Evolutionary conservation across 1,140 invertebrate species (phyloP), one percentile per base, ranked within the genome.

Genomic region (Brachionus rubens): DNA sequence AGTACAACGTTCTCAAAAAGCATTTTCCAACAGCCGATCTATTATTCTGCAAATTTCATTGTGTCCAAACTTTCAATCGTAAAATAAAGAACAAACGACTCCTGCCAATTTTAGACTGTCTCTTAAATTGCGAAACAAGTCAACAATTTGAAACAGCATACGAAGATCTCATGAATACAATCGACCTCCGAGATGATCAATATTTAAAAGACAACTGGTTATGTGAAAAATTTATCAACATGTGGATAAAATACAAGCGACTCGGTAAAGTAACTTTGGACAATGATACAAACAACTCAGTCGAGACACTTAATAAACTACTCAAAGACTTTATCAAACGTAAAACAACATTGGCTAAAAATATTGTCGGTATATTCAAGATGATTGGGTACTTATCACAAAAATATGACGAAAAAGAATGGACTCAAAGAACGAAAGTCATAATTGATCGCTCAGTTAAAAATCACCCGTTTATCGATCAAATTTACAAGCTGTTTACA

Each of bases 11-110:
- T n/a, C n/a, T n/a, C n/a, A 16, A n/a, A 50, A 50, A 50, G 24
- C 24, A 50, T 7, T n/a, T 50, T 2, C 47, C 47, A 50, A 50
- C 16, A n/a, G 3, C 47, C 0, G n/a, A 14, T 50, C 24, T 14
- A n/a, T n/a, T n/a, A n/a, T n/a, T 50, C 9, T 50, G 47, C 47
- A 50, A 50, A 50, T 50, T 50, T 50, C 47, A 50, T 16, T 50
- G 47, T 19, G 47, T 14, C 1, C 47, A 50, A 50, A 16, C 47
- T 3, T 50, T 50, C n/a, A 14, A 10, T 10, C n/a, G 47, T n/a
- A 50, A 16, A 10, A 50, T 50, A n/a, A 50, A 50, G 24, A 6
- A 50, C 24, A 50, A 50, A 50, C n/a, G 24, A 12, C n/a, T 50
- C 7, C 1, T 50, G 24, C 47, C 47, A 16, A 16, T 50, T 16